phyloP scores from a whole-genome alignment of 2,113 vertebrate genomes.

The Melanotaenia duboulayi region DNA sequence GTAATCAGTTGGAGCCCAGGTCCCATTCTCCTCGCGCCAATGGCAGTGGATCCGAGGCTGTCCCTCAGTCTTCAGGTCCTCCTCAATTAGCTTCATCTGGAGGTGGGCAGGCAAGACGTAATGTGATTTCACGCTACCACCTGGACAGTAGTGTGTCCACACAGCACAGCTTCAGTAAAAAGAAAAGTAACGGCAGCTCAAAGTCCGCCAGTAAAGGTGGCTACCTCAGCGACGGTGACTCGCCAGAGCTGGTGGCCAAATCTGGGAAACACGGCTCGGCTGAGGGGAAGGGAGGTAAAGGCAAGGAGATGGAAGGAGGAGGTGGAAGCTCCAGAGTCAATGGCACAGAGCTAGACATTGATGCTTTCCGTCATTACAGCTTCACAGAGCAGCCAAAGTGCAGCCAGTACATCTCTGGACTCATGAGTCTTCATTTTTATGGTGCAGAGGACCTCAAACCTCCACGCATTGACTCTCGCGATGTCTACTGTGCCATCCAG shows the following conservation, averaged over 20 bases:
- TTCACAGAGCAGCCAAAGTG: conserved; percentile 97
- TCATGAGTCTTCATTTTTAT: conserved; percentile 97
- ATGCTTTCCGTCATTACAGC: conserved; percentile 95
- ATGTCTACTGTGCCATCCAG: conserved; percentile 98
- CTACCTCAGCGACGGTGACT: conserved; percentile 97
- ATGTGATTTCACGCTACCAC: conserved; percentile 98
- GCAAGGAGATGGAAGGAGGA: conserved; percentile 70
- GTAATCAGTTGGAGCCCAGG: conserved; percentile 72
- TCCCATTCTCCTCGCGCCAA: conserved; percentile 57
- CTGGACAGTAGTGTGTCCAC: conserved; percentile 95
- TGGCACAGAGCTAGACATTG: conserved; percentile 89
- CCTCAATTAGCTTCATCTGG: conserved; percentile 80
- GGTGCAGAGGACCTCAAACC: conserved; percentile 97
- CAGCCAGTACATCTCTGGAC: conserved; percentile 93
- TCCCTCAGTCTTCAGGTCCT: conserved; percentile 51
- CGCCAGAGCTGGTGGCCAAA: conserved; percentile 93
- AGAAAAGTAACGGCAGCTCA: conserved; percentile 85
- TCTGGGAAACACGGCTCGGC: conserved; percentile 87
- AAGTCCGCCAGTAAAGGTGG: conserved; percentile 95
- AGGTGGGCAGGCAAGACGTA: conserved; percentile 86
- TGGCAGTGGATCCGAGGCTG: conserved; percentile 43
- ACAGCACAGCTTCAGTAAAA: conserved; percentile 88
- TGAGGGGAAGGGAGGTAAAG: conserved; percentile 84
- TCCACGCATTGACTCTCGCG: conserved; percentile 92
- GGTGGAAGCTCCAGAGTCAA: conserved; percentile 78